Base-by-base conservation (phyloP, 2,888 invertebrate species). In the Leptopilina drosophilae region DNA sequence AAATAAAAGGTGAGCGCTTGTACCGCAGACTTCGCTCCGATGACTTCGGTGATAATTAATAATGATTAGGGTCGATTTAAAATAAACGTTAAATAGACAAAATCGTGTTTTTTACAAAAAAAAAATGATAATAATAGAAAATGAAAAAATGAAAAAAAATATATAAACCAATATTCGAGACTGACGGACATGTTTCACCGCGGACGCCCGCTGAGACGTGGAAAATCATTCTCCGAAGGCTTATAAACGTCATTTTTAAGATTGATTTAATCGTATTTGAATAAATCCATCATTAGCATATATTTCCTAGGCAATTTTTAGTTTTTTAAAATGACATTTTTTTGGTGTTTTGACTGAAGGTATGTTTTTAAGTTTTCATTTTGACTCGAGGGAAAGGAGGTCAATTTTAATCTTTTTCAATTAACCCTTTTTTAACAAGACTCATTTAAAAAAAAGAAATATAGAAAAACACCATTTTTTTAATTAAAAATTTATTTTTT, bases 131-230 rank as follows among this genome's bases (percentile, higher is more conserved):
- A 33, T 20, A 3, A 33, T 33, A 33, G 33, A 33, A 33, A 33
- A 20, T 2, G 33, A 33, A 33, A 33, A 33, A 33, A 33, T 33
- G 42, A 42, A 8, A 42, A 42, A 42, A 42, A 42, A 42, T 7
- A 42, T 8, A 42, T 42, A 33, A 33, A 33, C 33, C 33, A 33
- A 33, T 33, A 33, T 59, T 73, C 73, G 73, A 73, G 73, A 73
- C 56, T 73, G 73, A 73, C 73, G 73, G 73, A 73, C 56, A 73
- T 73, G 73, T 73, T 73, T 73, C 73, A 73, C 73, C 56, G 73
- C 73, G 73, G 73, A 73, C 73, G 73, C 73, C 73, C 33, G 56
- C 49, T 49, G 33, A 33, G 73, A 59, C n/a, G 56, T 56, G 73
- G 56, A 12, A 73, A 56, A 11, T 73, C 73, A 12, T 56, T 53